A percentile compares a stretch with the other conserved stretches of the same genome.
Conservation (phyloP, 1,140 invertebrate species). For the Scaptomyza graminum region DNA sequence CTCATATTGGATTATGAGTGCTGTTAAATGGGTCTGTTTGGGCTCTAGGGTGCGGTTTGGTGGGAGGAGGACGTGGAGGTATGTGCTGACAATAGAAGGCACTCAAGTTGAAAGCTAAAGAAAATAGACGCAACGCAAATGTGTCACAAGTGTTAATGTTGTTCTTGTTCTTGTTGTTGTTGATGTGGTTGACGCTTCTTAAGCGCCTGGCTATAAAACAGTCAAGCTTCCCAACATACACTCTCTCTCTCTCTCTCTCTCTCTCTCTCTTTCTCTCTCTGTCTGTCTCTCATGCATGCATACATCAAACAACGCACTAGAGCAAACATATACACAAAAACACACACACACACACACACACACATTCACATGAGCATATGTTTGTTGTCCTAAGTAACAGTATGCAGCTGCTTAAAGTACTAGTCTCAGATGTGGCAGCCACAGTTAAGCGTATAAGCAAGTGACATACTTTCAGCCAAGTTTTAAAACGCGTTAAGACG, state of each 20-base stretch:
- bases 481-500: conserved; percentile 33
- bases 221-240: conserved; percentile 9
- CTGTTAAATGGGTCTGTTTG: conserved; percentile 47
- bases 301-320: no score
- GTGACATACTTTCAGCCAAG: conserved; percentile 23
- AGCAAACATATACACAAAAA: no score
- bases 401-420: neutral
- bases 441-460: conserved; percentile 12
- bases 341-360: conserved; percentile 14
- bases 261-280: neutral
- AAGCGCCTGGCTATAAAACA: conserved; percentile 32
- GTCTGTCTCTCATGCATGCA: no score
- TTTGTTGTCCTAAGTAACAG: conserved; percentile 6
- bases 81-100: conserved; percentile 51
- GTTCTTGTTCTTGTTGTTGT: neutral
- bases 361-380: conserved; percentile 12
- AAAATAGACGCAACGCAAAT: conserved; percentile 51
- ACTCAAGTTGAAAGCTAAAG: conserved; percentile 69
- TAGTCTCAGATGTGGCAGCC: neutral
- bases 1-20: conserved; percentile 58
- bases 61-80: neutral
- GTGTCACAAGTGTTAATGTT: conserved; percentile 37
- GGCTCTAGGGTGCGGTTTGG: neutral
- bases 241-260: neutral
- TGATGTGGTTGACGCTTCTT: conserved; percentile 12